Percentiles rank a stretch among this genome's conserved stretches.
These are phyloP conservation scores for Hermetia illucens DNA, from an alignment of 1,140 invertebrate species.

Conservation along the genomic window DNA sequence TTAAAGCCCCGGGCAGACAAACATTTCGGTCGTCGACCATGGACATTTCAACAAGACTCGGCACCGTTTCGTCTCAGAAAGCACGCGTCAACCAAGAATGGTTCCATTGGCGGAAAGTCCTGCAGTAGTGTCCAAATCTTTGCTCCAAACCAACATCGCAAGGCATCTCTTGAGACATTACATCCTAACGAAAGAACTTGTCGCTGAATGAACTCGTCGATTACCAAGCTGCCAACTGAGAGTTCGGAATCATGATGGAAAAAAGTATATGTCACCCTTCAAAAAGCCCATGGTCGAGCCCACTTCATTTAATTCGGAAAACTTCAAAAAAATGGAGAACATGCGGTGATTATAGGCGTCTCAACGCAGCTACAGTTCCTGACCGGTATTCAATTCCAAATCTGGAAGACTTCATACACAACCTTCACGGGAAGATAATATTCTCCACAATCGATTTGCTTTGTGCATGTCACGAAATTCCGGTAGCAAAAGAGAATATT, in stretches of 20 bases:
- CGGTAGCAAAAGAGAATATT: slow-evolving; percentile 16
- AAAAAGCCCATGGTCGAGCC: slow-evolving; percentile 29
- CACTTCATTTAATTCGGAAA: slow-evolving; percentile 30
- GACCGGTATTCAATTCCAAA: slow-evolving; percentile 21
- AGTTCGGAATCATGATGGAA: slow-evolving; percentile 11
- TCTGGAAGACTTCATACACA: slow-evolving; percentile 17
- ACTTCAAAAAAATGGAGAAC: slow-evolving; percentile 19
- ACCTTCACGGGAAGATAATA: slow-evolving; percentile 19
- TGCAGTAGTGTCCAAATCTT: no score
- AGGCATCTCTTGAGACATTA: no score
- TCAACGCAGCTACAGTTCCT: slow-evolving; percentile 26
- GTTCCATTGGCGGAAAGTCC: no score
- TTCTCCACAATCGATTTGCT: slow-evolving; percentile 34
- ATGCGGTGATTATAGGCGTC: slow-evolving; percentile 29
- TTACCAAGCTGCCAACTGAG: no score
- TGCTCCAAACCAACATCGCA: no score
- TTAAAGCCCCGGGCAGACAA: no score
- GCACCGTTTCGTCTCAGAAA: no score
- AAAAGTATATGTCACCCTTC: slow-evolving; percentile 20
- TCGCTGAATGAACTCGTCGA: no score
- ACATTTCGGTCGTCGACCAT: no score
- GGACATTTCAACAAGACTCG: no score
- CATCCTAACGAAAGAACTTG: no score
- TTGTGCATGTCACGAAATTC: slow-evolving; percentile 33
- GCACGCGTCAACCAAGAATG: no score